Percentiles rank a stretch among this genome's conserved stretches.
Evolutionary conservation across 2,797 vertebrate species (phyloP).

Genomic region (Parauchenoglanis ngamensis): DNA sequence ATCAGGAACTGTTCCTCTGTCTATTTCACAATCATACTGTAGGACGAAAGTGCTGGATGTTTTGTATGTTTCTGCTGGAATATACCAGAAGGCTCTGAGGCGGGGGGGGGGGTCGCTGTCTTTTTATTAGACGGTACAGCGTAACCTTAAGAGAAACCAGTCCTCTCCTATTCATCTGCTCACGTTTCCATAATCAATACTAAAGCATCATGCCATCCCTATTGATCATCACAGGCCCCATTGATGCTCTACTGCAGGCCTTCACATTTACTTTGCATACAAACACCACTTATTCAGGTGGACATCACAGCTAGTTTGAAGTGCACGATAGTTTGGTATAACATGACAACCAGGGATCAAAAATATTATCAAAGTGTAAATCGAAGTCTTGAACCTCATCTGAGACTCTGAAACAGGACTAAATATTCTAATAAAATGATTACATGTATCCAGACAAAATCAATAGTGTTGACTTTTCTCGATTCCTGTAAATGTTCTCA

Average conservation of each 20-base stretch:
- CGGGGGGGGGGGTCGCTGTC: not conserved
- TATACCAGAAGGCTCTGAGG: constrained; percentile 5
- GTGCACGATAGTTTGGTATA: not conserved
- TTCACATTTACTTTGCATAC: constrained; percentile 67
- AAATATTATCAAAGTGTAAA: constrained; percentile 50
- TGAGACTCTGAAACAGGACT: constrained; percentile 33
- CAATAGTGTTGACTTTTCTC: constrained; percentile 21
- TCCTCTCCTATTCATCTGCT: constrained; percentile 73
- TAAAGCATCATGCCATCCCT: constrained; percentile 79
- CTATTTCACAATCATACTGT: not conserved
- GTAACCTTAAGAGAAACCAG: constrained; percentile 68
- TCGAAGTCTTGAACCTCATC: constrained; percentile 48
- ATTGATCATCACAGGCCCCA: constrained; percentile 78
- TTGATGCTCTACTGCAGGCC: constrained; percentile 70
- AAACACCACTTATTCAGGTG: constrained; percentile 48
- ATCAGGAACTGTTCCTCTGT: not conserved
- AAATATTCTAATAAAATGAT: constrained; percentile 26
- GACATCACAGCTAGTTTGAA: constrained; percentile 27
- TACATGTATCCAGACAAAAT: constrained; percentile 32
- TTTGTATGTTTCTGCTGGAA: not conserved
- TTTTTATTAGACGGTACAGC: not conserved
- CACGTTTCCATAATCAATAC: constrained; percentile 81
- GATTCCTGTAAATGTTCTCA: constrained; percentile 20
- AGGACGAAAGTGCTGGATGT: not conserved
- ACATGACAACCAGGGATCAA: constrained; percentile 3